phyloP scores from a whole-genome alignment of 2,888 invertebrate genomes.

The Ectemnius cavifrons region DNA sequence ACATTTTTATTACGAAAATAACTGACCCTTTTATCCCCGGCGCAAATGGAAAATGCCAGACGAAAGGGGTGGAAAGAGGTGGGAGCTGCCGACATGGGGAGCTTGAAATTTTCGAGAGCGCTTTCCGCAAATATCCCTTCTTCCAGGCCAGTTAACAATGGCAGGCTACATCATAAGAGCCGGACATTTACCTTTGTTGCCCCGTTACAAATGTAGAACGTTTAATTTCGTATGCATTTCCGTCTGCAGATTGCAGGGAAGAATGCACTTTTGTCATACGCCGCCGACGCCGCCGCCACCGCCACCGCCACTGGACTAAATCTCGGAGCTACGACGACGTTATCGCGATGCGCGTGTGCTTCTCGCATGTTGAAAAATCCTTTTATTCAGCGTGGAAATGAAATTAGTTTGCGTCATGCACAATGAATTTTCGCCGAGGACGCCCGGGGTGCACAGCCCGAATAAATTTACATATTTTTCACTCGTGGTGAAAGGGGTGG shows the following conservation, averaged over 20 bases:
- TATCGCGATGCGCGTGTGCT: background rate
- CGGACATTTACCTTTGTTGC: slow-evolving; percentile 1
- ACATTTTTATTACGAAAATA: slow-evolving; percentile 6
- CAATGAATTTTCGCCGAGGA: slow-evolving; percentile 5
- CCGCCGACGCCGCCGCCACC: background rate
- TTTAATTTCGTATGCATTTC: background rate
- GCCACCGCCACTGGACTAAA: background rate
- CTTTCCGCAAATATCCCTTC: background rate
- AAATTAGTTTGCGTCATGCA: slow-evolving; percentile 15
- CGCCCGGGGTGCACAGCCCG: background rate
- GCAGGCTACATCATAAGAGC: background rate
- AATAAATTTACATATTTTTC: slow-evolving; percentile 15
- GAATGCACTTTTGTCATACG: slow-evolving; percentile 2
- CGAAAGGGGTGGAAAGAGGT: background rate
- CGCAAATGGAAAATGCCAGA: slow-evolving; percentile 1
- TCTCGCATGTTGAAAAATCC: slow-evolving; percentile 2
- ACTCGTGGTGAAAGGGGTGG: background rate
- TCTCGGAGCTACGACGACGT: background rate
- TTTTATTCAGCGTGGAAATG: slow-evolving; percentile 8
- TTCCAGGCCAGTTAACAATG: background rate
- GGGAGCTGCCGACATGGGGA: too few relatives aligned
- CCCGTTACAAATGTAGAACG: background rate
- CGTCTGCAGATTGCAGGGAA: background rate
- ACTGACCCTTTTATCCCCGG: background rate
- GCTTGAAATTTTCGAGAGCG: background rate